Conservation (phyloP, 2,888 invertebrate species). For the Dyspetes luteomarginatus region DNA sequence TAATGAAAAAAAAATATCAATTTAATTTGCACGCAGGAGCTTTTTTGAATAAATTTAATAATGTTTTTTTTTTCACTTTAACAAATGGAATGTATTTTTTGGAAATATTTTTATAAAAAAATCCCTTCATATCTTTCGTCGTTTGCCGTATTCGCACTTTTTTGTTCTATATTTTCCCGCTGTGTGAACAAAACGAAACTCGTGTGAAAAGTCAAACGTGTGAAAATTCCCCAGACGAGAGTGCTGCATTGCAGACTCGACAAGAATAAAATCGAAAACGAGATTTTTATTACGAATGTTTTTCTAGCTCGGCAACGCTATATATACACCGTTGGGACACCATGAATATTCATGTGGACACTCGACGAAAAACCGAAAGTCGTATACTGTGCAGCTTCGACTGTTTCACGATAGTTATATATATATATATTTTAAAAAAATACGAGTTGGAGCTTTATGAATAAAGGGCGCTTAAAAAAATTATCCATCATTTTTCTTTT, state of each 20-base stretch:
- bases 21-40: no score
- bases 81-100: no score
- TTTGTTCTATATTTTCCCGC: no score
- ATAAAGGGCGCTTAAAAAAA: no score
- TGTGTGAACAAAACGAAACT: background rate
- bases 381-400: conserved; percentile 1
- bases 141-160: background rate
- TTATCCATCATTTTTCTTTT: no score
- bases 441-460: no score
- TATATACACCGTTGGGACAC: conserved; percentile 18
- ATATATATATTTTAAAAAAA: background rate
- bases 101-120: conserved; percentile 27
- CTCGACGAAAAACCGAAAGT: conserved; percentile 9
- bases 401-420: background rate
- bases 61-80: no score
- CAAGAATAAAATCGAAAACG: background rate
- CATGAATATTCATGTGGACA: conserved; percentile 55
- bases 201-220: background rate
- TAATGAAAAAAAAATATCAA: no score
- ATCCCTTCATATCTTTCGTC: background rate
- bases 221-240: background rate
- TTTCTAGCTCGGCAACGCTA: background rate
- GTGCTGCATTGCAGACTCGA: background rate
- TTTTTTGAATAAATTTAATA: no score
- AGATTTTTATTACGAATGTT: conserved; percentile 24